Evolutionary conservation across 2,888 invertebrate species (phyloP).

Genomic region (Craniophora ligustri): DNA sequence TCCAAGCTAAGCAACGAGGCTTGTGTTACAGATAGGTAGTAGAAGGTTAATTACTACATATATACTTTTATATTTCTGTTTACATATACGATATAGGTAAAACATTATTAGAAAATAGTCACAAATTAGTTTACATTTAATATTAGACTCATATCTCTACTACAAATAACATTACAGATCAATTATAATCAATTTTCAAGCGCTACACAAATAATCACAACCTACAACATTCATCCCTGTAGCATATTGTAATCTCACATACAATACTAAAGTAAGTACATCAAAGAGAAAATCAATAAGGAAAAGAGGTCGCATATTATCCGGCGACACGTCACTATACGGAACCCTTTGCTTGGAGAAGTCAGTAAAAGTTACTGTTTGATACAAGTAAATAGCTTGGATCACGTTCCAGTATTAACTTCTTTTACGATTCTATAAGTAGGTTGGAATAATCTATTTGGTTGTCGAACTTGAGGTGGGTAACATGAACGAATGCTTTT

Average conservation of each 20-base stretch:
- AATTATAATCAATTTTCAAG: no score
- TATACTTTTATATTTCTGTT: no score
- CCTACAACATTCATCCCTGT: no score
- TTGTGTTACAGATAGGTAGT: no score
- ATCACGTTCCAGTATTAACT: conserved; percentile 16
- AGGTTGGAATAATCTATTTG: background rate
- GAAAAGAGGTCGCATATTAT: conserved; percentile 39
- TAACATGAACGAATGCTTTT: background rate
- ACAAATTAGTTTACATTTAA: no score
- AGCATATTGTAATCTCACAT: background rate
- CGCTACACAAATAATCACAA: background rate
- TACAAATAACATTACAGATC: no score
- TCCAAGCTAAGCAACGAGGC: no score
- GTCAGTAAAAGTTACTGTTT: conserved; percentile 11
- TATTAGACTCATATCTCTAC: no score
- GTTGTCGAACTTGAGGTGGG: background rate
- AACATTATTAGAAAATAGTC: no score
- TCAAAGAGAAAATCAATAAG: conserved; percentile 37
- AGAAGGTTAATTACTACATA: no score
- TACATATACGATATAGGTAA: no score
- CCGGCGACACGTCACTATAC: conserved; percentile 16
- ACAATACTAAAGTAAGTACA: conserved; percentile 13
- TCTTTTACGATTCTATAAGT: conserved; percentile 7
- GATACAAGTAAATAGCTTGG: conserved; percentile 1
- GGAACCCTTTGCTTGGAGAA: background rate